Conservation (phyloP, 2,113 vertebrate genomes). For the Chloropsis cyanopogon region DNA sequence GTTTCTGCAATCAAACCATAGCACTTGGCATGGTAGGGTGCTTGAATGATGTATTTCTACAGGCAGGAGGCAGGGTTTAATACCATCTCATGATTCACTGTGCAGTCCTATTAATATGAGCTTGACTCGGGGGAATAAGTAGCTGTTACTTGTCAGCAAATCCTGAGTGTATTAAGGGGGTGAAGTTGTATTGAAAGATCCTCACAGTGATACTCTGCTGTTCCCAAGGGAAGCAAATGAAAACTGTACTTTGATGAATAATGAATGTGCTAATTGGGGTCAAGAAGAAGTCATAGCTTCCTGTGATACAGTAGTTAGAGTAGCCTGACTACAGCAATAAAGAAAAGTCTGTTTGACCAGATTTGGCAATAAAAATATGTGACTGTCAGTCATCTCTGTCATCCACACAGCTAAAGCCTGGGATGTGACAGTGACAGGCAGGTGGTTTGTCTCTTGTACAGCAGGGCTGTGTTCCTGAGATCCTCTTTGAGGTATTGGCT, state of each 20-base stretch:
- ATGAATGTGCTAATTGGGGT: slow-evolving; percentile 39
- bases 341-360: background rate
- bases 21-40: slow-evolving; percentile 3
- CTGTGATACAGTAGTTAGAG: background rate
- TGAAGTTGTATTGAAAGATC: slow-evolving; percentile 41
- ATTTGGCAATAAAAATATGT: background rate
- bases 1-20: slow-evolving; percentile 2
- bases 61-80: slow-evolving; percentile 43
- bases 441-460: background rate
- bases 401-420: background rate
- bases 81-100: slow-evolving; percentile 26
- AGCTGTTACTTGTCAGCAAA: slow-evolving; percentile 52
- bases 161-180: background rate
- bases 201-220: background rate
- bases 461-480: background rate
- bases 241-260: slow-evolving; percentile 42
- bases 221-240: slow-evolving; percentile 21
- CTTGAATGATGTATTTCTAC: slow-evolving; percentile 32
- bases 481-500: background rate
- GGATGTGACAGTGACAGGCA: background rate
- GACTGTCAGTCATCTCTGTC: background rate
- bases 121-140: slow-evolving; percentile 35
- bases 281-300: slow-evolving; percentile 24
- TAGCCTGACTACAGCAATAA: background rate
- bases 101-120: slow-evolving; percentile 40